Base-by-base conservation (phyloP, 2,113 vertebrate species). In the Phaethornis superciliosus region DNA sequence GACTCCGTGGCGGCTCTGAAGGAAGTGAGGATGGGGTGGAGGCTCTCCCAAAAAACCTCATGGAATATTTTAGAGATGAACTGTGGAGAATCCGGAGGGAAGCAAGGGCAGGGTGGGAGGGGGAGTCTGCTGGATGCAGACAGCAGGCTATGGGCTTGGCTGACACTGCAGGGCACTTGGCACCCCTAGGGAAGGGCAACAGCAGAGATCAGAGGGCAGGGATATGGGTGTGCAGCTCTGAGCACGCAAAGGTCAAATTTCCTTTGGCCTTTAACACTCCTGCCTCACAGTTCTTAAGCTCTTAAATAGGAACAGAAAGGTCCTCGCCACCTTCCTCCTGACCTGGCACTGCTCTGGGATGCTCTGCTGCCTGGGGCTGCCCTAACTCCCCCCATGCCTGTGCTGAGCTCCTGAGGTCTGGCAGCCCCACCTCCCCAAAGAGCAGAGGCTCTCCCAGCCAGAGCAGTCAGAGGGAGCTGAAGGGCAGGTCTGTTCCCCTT, bases 301-400 rank as follows among this genome's bases (percentile, higher is more conserved):
- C 11, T 68, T 20, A 8, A 9, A 37, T 1, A 71, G 63, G 27
- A 49, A 7, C 15, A 65, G 78, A 26, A 79, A 33, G 67, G 67
- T 58, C 37, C 63, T 13, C 6, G 0, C 15, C 0, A 0, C 28
- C 47, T 64, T 51, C 3, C 20, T 20, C 33, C 27, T 17, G 24
- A 3, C 27, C 5, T 40, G 55, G 32, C 23, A 1, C 17, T 9
- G 49, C 51, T 51, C 40, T 18, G 7, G 8, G 51, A 5, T 47
- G 16, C 55, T 72, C 47, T 42, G 35, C 51, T 70, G 35, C 26
- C 58, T 1, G 3, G 46, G 30, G 37, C 54, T 82, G 60, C 28
- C 44, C 37, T 1, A 35, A 17, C 30, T 35, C 72, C 17, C 7
- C 22, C 62, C 16, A 0, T 6, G 54, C 27, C 54, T 7, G 47